Evolutionary conservation across 2,113 vertebrate genomes (phyloP).

Genomic region (Ovibos moschatus): DNA sequence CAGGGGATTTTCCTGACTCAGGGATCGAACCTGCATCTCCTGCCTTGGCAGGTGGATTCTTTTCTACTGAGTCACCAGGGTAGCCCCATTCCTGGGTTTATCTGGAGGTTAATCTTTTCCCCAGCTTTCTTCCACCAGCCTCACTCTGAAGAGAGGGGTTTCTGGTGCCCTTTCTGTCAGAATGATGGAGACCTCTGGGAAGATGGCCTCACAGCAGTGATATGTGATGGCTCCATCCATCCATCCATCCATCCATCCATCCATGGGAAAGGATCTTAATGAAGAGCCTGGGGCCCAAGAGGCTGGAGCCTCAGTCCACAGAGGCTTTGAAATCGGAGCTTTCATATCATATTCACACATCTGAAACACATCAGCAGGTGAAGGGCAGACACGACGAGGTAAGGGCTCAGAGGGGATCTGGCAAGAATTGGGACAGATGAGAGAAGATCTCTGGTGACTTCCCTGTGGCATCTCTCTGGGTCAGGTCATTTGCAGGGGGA

Average conservation of each 20-base stretch:
- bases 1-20: background rate
- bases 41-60: background rate
- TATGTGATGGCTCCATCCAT: no score
- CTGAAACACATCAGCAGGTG: conserved; percentile 43
- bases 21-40: background rate
- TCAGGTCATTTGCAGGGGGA: conserved; percentile 39
- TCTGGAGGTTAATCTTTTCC: no score
- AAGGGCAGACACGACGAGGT: rapidly evolving
- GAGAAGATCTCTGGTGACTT: conserved; percentile 38
- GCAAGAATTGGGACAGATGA: conserved; percentile 45
- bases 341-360: conserved; percentile 39
- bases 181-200: background rate
- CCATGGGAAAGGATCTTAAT: conserved; percentile 36
- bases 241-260: rapidly evolving
- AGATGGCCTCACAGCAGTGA: background rate
- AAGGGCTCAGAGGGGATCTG: background rate
- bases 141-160: background rate
- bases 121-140: background rate
- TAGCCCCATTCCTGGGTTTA: background rate
- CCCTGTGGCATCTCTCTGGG: background rate
- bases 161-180: background rate
- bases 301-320: background rate
- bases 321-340: conserved; percentile 67
- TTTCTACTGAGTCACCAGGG: background rate
- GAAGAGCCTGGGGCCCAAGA: background rate